Base-by-base conservation (phyloP, 2,888 invertebrate genomes). In the Nebria salina region DNA sequence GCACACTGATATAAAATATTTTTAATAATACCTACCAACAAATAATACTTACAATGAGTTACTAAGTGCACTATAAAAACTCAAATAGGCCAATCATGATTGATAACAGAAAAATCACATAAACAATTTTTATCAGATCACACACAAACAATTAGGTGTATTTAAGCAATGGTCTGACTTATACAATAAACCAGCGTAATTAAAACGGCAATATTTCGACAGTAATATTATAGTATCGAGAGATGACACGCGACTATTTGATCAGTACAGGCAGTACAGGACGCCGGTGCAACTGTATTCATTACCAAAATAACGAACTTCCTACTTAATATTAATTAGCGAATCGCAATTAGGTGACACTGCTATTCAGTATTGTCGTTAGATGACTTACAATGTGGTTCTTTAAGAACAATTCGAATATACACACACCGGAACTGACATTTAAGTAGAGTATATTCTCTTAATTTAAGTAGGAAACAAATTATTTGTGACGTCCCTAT, bases 251-350 rank as follows among this genome's bases (percentile, higher is more conserved):
- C 70, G 70, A 70, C 70, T 34, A 70, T 70, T 13, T 70, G 20
- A 70, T 34, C 25, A 70, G 70, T 25, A 70, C 11, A 26, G 25
- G 70, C 25, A 70, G 26, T 26, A 70, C 70, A 70, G 54, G 54
- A 54, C 70, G 70, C 25, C 25, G 70, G 73, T 73, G 78, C 75
- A 75, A 65, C 20, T 15, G 65, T 80, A 66, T 80, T 80, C 80
- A 80, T 80, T 80, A 80, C 80, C 80, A 80, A 54, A 80, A 80
- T 80, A 80, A 80, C 80, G 65, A 80, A 80, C 80, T 74, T 80
- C 80, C 80, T 80, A 80, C 80, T 80, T 80, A 80, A 68, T 80
- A 72, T 75, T 80, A 80, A 80, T 80, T 80, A 80, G 75, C 64
- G 75, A 15, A 66, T 72, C 42, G 80, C 80, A 80, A 80, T 80